Evolutionary conservation across 2,888 invertebrate species (phyloP), one percentile per base, ranked within the genome.

Genomic region (Lasioglossum figueresi): DNA sequence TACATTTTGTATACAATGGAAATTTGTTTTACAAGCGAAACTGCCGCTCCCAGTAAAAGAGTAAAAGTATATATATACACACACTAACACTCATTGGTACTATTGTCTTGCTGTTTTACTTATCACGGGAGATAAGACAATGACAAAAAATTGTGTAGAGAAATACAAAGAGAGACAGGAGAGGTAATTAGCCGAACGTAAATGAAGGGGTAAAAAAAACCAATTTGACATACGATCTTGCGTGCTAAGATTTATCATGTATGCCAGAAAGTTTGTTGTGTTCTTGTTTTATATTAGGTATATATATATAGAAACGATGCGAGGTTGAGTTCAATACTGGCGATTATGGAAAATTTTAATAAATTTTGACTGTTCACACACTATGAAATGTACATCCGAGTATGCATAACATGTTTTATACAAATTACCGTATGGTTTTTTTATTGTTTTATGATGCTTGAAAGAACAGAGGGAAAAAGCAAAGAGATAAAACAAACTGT

Each of bases 211-310:
- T 56, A 88, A 89, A 88, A 82, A 86, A 83, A 86, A 92, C 81
- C 89, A 89, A 84, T 90, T 73, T 92, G 94, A 94, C 94, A 93
- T 94, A 94, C 94, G 88, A 92, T 89, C 88, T 94, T 94, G 94
- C 94, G 93, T 93, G 93, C 94, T 94, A 84, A 93, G 93, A 94
- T 94, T 94, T 94, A 94, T 93, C 89, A 92, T 88, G 94, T 94
- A 94, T 94, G 94, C 92, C 93, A 93, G 92, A 90, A 94, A 93
- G 92, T 94, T 94, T 94, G 93, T 94, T 94, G 94, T 94, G 93
- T 94, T 94, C 94, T 94, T 94, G 94, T 95, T 95, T 94, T 93
- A 93, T 93, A 94, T 94, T 94, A 94, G 93, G 93, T 94, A 93
- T 94, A 93, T 93, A 90, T 68, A 68, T 68, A 63, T 63, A 63